phyloP scores from a whole-genome alignment of 2,888 invertebrate genomes.

The Drosophila mimica region DNA sequence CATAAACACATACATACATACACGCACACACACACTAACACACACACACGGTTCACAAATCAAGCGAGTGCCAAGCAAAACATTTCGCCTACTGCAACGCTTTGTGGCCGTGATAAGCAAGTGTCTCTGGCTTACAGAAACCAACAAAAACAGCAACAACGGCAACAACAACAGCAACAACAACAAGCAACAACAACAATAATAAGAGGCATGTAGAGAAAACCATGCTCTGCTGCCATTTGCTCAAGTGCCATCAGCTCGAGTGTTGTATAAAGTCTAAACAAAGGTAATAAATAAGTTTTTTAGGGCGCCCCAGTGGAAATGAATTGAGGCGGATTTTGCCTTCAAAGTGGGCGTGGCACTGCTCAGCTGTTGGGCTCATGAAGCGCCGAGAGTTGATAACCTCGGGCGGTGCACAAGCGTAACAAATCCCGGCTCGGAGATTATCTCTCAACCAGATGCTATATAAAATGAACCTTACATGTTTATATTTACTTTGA shows the following conservation, averaged over 20 bases:
- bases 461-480: conserved; percentile 9
- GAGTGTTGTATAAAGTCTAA: conserved; percentile 75
- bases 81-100: conserved; percentile 39
- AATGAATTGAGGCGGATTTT: conserved; percentile 9
- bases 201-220: conserved; percentile 24
- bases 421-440: conserved; percentile 5
- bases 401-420: conserved; percentile 17
- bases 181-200: conserved; percentile 27
- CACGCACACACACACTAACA: conserved; percentile 2
- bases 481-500: neutral
- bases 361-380: conserved; percentile 44
- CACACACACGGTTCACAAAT: conserved; percentile 58
- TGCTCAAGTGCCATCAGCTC: conserved; percentile 68
- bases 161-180: conserved; percentile 16
- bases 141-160: conserved; percentile 8
- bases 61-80: conserved; percentile 59
- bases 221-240: conserved; percentile 70
- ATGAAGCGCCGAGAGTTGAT: conserved; percentile 48
- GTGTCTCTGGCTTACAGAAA: conserved; percentile 43
- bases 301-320: conserved; percentile 50
- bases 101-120: conserved; percentile 63
- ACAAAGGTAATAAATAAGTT: conserved; percentile 81
- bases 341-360: conserved; percentile 29
- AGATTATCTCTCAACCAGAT: conserved; percentile 14
- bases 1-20: conserved; percentile 14